phyloP scores from a whole-genome alignment of 2,113 vertebrate species.

The Puma concolor region DNA sequence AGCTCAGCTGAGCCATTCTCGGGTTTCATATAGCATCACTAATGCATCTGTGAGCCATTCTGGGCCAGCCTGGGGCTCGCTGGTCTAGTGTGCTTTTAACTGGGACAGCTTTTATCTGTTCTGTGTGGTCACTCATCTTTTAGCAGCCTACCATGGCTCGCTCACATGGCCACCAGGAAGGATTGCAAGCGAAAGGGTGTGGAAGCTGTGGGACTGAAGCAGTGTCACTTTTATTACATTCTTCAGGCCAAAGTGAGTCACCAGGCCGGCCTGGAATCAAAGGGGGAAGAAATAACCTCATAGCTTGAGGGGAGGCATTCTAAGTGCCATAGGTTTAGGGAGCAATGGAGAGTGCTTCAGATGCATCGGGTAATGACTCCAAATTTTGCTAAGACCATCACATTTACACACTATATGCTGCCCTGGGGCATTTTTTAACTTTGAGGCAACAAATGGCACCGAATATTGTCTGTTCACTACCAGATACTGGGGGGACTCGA shows the following conservation, averaged over 20 bases:
- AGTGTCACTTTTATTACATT: not conserved
- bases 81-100: not conserved
- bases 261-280: not conserved
- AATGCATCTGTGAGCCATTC: not conserved
- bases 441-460: not conserved
- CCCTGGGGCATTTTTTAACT: not conserved
- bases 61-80: not conserved
- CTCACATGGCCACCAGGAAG: not conserved
- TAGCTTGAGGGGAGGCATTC: not conserved
- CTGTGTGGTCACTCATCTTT: not conserved
- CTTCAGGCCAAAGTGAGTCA: not conserved
- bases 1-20: not conserved
- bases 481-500: not conserved
- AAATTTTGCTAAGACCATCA: not conserved
- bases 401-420: not conserved
- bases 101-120: not conserved
- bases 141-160: not conserved
- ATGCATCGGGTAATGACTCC: not conserved
- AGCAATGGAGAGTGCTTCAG: not conserved
- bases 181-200: not conserved
- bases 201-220: not conserved
- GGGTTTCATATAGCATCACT: not conserved
- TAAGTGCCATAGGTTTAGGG: not conserved
- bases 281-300: not conserved
- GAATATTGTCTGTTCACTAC: not conserved